Evolutionary conservation across 2,888 invertebrate species (phyloP), one percentile per base, ranked within the genome.

Genomic region (Dyspetes luteomarginatus): DNA sequence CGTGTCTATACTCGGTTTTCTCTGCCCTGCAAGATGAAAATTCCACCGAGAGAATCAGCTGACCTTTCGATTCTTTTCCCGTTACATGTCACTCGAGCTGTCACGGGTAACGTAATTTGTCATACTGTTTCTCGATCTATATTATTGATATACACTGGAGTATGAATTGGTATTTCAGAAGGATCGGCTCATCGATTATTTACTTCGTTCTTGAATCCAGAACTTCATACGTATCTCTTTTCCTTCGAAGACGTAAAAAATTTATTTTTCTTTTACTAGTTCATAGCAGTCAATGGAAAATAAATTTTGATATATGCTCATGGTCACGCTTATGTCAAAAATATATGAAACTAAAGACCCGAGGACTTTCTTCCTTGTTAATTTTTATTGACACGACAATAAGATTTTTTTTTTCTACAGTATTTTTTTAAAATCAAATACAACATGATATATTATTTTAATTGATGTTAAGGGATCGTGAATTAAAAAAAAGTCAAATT

Each of bases 61-160:
- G 69, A 75, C 69, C 69, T 69, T 74, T 72, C 15, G 75, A 72
- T 50, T 64, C 68, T 45, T 69, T 78, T 68, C 45, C 64, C 28
- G 55, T 26, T 28, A 64, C 15, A 48, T 52, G 28, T 36, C 12
- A 41, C 36, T 9, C 30, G 15, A 43, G 60, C 15, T 28, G 43
- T 62, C 4, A 45, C 28, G 58, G 62, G 60, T 65, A 43, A 68
- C 22, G 36, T 50, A 67, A 68, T 67, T 73, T 52, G 4, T 5
- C 26, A 30, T 52, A 64, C 15, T 2, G 30, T 48, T 64, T 17
- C 41, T 26, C 24, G 17, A 22, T 48, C n/a, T 41, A 28, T 22
- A 22, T n/a, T n/a, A n/a, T n/a, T n/a, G 17, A 28, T 48, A 19
- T n/a, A 41, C 48, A 17, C n/a, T n/a, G 19, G 4, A 43, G 55